phyloP scores from a whole-genome alignment of 2,888 invertebrate species.

The Embidobia sp. region DNA sequence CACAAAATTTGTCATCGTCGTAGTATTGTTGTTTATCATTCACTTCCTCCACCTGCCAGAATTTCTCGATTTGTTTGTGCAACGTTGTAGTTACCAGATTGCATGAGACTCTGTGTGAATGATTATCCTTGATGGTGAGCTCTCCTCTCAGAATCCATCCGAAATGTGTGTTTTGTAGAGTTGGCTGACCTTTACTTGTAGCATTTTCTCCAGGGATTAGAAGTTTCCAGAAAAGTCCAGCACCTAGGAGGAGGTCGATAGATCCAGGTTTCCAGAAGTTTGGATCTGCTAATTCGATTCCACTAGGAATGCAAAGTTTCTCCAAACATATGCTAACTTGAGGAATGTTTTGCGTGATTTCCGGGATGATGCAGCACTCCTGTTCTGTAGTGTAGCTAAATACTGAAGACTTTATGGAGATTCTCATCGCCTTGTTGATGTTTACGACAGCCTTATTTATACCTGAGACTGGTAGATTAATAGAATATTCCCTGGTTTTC shows the following conservation, averaged over 20 bases:
- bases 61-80: neutral
- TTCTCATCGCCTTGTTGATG: neutral
- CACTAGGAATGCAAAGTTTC: neutral
- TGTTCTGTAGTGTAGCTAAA: neutral
- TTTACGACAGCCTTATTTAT: neutral
- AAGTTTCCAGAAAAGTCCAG: neutral
- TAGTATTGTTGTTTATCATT: neutral
- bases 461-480: neutral
- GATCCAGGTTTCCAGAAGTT: neutral
- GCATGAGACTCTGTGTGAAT: neutral
- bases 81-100: neutral
- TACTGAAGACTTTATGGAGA: neutral
- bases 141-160: neutral
- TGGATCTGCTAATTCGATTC: slow-evolving; percentile 6
- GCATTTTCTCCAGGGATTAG: neutral
- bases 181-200: neutral
- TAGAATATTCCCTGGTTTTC: neutral
- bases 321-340: neutral
- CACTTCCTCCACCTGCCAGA: neutral
- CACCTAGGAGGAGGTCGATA: neutral
- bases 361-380: neutral
- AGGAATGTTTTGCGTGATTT: neutral
- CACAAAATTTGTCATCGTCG: slow-evolving; percentile 16
- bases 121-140: neutral
- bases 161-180: neutral